phyloP scores from a whole-genome alignment of 2,888 invertebrate genomes.

The Trichopoda pennipes region DNA sequence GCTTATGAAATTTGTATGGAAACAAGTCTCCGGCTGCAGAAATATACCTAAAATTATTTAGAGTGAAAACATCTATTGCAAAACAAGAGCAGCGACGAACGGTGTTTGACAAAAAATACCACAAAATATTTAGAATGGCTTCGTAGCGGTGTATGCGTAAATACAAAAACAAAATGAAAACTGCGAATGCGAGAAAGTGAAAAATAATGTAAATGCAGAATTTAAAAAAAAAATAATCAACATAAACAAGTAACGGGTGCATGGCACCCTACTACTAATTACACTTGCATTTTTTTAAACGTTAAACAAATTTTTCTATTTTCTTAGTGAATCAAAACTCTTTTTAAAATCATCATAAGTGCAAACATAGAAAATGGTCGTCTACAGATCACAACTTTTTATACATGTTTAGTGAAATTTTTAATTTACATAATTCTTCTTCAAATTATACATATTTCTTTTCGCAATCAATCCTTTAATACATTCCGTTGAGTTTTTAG shows the following conservation, averaged over 20 bases:
- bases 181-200: slow-evolving; percentile 28
- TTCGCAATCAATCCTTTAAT: slow-evolving; percentile 55
- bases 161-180: slow-evolving; percentile 36
- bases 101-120: slow-evolving; percentile 16
- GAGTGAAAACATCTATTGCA: not conserved
- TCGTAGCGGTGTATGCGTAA: slow-evolving; percentile 58
- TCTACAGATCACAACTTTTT: slow-evolving; percentile 27
- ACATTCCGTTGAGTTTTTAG: slow-evolving; percentile 65
- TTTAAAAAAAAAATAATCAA: slow-evolving; percentile 2
- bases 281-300: slow-evolving; percentile 41
- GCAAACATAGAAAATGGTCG: slow-evolving; percentile 12
- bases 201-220: slow-evolving; percentile 27
- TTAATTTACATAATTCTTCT: slow-evolving; percentile 54
- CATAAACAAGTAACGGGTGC: slow-evolving; percentile 11
- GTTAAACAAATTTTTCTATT: slow-evolving; percentile 27
- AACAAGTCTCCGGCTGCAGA: slow-evolving; percentile 66
- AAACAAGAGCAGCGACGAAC: slow-evolving; percentile 3
- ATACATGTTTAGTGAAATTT: slow-evolving; percentile 51
- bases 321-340: slow-evolving; percentile 25
- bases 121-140: slow-evolving; percentile 47
- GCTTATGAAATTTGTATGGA: slow-evolving; percentile 49
- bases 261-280: slow-evolving; percentile 35
- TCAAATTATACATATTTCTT: slow-evolving; percentile 55
- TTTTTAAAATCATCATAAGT: slow-evolving; percentile 21
- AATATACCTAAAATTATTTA: slow-evolving; percentile 43